These are phyloP conservation scores for Tortrix viridana DNA, from an alignment of 2,888 invertebrate genomes.

Conservation along the genomic window DNA sequence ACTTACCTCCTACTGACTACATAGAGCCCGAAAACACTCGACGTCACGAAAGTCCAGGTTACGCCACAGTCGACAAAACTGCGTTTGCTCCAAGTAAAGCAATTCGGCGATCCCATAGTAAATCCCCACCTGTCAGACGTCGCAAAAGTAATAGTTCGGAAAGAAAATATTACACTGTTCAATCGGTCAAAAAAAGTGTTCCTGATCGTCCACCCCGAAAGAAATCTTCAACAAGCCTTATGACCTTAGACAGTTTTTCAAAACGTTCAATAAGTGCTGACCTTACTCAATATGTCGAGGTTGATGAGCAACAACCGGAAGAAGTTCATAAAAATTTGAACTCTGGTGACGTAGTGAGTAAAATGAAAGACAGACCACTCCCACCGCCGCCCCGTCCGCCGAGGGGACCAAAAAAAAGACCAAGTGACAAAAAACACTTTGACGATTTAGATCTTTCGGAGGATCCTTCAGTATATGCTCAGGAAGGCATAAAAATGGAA, in stretches of 20 bases:
- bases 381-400: conserved; percentile 95
- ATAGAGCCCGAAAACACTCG: conserved; percentile 66
- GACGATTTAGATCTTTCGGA: conserved; percentile 47
- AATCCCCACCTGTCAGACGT: conserved; percentile 74
- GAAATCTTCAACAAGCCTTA: conserved; percentile 82
- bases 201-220: conserved; percentile 87
- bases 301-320: conserved; percentile 84
- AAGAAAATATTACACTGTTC: conserved; percentile 88
- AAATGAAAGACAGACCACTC: conserved; percentile 93
- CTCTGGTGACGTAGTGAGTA: conserved; percentile 90
- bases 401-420: conserved; percentile 82
- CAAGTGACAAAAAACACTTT: conserved; percentile 55
- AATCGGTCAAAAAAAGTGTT: conserved; percentile 66
- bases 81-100: conserved; percentile 86
- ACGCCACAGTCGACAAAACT: conserved; percentile 90
- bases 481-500: conserved; percentile 55
- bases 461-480: conserved; percentile 44
- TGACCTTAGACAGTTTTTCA: conserved; percentile 80
- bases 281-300: conserved; percentile 85
- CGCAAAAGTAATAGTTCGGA: conserved; percentile 81
- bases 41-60: conserved; percentile 85
- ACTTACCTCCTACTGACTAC: conserved; percentile 60
- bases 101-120: conserved; percentile 81
- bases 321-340: conserved; percentile 86
- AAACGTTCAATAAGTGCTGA: conserved; percentile 72